Evolutionary conservation across 2,113 vertebrate species (phyloP), one percentile per base, ranked within the genome.

Genomic region (Chionodraco myersi): DNA sequence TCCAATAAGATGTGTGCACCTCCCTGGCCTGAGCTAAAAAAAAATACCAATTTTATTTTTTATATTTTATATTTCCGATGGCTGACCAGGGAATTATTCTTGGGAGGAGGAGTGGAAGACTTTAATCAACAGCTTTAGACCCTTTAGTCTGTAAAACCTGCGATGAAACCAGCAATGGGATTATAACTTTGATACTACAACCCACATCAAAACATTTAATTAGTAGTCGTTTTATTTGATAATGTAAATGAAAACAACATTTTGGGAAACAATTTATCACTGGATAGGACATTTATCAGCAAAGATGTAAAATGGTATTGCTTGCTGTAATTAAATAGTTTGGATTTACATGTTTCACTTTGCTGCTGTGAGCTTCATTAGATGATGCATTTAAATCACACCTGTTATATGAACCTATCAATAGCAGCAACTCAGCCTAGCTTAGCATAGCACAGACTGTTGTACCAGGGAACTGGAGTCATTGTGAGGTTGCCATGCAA

Each of bases 61-160:
- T 41, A 83, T 74, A 86, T 87, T 90, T 81, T 81, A 68, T 79
- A 68, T 82, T 74, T 74, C 76, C 73, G 72, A 71, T 68, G 63
- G 60, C 49, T 21, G 70, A 78, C 77, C 80, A 62, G 72, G 70
- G 74, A 75, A 82, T 85, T 72, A 82, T 81, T 86, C 48, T 49
- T 44, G 68, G 34, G 58, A 68, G 53, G 48, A 73, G 70, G 59
- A 64, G 83, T 80, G 80, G 81, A 83, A 83, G 68, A 77, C 80
- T 89, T 89, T 82, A 86, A 89, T 87, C 86, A 89, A 83, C 82
- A 86, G 82, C 67, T 82, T 85, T 68, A 80, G 77, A 85, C 44
- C 81, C 67, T 84, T 78, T 58, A 79, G 83, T 79, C 74, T 88
- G 69, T 86, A 81, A 84, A 86, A 86, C 64, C 36, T 77, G 73